Evolutionary conservation across 2,113 vertebrate species (phyloP).

Genomic region (Perca fluviatilis): DNA sequence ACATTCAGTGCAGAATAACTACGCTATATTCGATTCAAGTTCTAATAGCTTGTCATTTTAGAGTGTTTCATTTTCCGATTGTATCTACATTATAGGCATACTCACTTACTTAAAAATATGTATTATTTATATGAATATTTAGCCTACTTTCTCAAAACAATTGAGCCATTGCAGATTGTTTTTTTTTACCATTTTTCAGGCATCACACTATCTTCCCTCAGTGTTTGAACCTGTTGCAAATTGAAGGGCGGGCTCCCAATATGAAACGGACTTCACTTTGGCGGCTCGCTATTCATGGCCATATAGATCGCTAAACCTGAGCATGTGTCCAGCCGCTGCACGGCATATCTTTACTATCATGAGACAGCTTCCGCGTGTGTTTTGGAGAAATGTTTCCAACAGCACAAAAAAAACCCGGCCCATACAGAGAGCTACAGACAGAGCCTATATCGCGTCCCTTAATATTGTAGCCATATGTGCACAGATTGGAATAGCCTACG

Average conservation of each 20-base stretch:
- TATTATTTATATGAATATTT: not conserved
- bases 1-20: not conserved
- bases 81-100: not conserved
- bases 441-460: not conserved
- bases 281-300: too few relatives aligned
- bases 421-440: not conserved
- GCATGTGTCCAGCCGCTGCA: not conserved
- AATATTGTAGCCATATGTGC: not conserved
- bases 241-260: not conserved
- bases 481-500: not conserved
- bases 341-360: not conserved
- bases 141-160: too few relatives aligned
- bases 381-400: not conserved
- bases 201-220: not conserved
- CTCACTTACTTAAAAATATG: not conserved
- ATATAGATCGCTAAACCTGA: not conserved
- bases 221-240: not conserved
- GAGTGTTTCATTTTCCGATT: not conserved
- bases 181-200: not conserved
- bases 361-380: not conserved
- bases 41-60: not conserved
- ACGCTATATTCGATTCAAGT: not conserved
- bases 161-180: not conserved
- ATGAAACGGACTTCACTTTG: not conserved
- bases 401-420: not conserved